Conservation (phyloP, 2,888 invertebrate genomes). For the Sinohyriopsis cumingii region DNA sequence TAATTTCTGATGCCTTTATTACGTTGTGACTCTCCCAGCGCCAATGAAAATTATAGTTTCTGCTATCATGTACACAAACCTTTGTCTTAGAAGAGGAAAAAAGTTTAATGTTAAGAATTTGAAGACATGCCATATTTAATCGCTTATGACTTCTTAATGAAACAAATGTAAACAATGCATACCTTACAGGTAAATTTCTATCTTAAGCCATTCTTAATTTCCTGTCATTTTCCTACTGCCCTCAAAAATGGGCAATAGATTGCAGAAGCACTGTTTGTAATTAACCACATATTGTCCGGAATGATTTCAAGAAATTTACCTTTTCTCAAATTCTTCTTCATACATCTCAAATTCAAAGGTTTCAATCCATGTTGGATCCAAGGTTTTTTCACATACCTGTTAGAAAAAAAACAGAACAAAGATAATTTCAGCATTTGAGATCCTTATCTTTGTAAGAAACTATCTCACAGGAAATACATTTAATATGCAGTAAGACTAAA, state of each 20-base stretch:
- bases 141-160: background rate
- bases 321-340: conserved; percentile 57
- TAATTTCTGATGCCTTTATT: too few relatives aligned
- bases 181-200: background rate
- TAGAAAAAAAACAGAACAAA: conserved; percentile 8
- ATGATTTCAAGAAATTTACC: conserved; percentile 38
- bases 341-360: conserved; percentile 62
- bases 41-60: too few relatives aligned
- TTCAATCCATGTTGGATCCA: conserved; percentile 63
- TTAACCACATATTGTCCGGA: background rate
- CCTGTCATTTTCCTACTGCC: background rate
- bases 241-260: background rate
- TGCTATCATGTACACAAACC: too few relatives aligned
- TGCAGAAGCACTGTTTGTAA: background rate
- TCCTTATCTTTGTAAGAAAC: too few relatives aligned
- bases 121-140: too few relatives aligned
- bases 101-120: too few relatives aligned
- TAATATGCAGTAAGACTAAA: too few relatives aligned
- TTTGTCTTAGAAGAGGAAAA: too few relatives aligned
- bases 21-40: too few relatives aligned
- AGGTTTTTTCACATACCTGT: conserved; percentile 47
- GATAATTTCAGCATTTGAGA: background rate
- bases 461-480: too few relatives aligned
- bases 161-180: background rate
- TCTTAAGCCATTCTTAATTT: background rate